Percentiles rank a stretch among this genome's conserved stretches.
Evolutionary conservation across 2,797 vertebrate species (phyloP).

Genomic region (Gymnothorax reevesii): DNA sequence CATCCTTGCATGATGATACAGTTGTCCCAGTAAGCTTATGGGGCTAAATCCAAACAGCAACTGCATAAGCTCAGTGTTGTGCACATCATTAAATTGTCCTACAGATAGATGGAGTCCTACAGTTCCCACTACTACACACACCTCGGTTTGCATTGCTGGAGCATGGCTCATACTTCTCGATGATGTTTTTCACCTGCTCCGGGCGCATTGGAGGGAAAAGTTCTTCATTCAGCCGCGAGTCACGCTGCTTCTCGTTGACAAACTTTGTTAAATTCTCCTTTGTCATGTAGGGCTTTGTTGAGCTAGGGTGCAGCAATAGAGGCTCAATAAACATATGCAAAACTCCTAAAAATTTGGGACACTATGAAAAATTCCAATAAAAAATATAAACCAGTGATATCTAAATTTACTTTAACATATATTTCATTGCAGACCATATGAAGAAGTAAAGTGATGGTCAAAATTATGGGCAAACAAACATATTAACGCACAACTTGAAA

Average conservation of each 20-base stretch:
- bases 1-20: neutral
- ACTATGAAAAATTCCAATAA: too few species aligned
- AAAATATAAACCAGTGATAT: too few species aligned
- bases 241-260: conserved; percentile 93
- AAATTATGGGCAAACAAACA: too few species aligned
- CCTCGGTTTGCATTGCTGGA: conserved; percentile 84
- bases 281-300: conserved; percentile 93
- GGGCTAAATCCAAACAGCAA: neutral
- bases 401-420: too few species aligned
- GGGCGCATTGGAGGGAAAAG: conserved; percentile 85
- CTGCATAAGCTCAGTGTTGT: neutral
- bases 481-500: too few species aligned
- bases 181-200: conserved; percentile 90
- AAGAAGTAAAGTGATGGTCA: too few species aligned
- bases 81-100: neutral
- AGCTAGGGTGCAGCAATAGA: conserved; percentile 65
- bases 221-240: conserved; percentile 88
- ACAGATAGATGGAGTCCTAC: neutral
- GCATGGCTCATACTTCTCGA: conserved; percentile 91
- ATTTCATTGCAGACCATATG: too few species aligned
- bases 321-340: neutral
- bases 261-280: conserved; percentile 93
- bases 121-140: conserved; percentile 60
- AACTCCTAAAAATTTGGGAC: neutral
- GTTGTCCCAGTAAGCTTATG: neutral